phyloP scores from a whole-genome alignment of 1,140 invertebrate genomes.

The Dreissena polymorpha region DNA sequence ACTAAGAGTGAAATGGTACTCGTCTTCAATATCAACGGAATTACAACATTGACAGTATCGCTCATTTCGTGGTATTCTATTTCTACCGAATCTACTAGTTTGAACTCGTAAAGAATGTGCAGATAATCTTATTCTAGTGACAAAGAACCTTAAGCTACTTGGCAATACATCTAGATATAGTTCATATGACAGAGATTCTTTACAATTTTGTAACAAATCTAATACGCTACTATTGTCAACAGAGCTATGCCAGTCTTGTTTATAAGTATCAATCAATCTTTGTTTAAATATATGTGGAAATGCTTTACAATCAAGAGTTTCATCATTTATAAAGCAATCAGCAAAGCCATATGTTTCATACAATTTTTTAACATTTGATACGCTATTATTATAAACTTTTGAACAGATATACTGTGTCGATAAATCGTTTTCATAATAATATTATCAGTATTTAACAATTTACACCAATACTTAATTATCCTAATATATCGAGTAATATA shows the following conservation, averaged over 20 bases:
- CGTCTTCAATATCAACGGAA: constrained; percentile 4
- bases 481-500: constrained; percentile 9
- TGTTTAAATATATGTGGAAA: constrained; percentile 11
- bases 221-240: not conserved
- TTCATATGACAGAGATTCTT: not conserved
- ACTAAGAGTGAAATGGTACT: not conserved
- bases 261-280: constrained; percentile 21
- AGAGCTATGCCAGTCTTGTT: constrained; percentile 3
- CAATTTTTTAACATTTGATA: constrained; percentile 20
- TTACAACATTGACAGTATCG: not conserved
- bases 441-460: constrained; percentile 24
- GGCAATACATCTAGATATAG: constrained; percentile 1
- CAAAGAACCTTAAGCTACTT: not conserved
- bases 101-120: constrained; percentile 8
- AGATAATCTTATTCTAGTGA: constrained; percentile 1
- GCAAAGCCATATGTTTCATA: constrained; percentile 9
- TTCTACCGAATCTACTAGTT: constrained; percentile 4
- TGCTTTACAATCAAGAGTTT: not conserved
- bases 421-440: constrained; percentile 25
- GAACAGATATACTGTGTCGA: not conserved
- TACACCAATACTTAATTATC: constrained; percentile 27
- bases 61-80: constrained; percentile 6
- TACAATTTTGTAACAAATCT: not conserved
- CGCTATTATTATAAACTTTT: not conserved
- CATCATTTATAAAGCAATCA: not conserved